Evolutionary conservation across 1,140 invertebrate species (phyloP), one percentile per base, ranked within the genome.

Genomic region (Hesperophylax magnus): DNA sequence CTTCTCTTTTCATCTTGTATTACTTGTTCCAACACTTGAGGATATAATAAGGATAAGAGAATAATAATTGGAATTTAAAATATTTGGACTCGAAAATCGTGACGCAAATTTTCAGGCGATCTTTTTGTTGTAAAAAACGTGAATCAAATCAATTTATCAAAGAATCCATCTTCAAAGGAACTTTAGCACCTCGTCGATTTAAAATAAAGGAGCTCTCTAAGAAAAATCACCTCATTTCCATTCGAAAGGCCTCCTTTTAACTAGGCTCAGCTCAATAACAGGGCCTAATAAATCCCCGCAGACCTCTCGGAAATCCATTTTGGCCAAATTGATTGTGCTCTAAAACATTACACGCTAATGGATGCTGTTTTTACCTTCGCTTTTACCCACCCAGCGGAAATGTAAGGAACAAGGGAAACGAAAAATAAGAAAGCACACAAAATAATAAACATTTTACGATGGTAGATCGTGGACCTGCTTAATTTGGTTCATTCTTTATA

Each of bases 171-270:
- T 76, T 76, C 56, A 60, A 76, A 76, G 72, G 27, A 22, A 56
- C 72, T 76, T 60, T 60, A 34, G 53, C 24, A 34, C 72, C 54
- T 76, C 53, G 53, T 31, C 54, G 72, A 76, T 76, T 60, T 76
- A 56, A 76, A 76, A 76, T 76, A 76, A 76, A 76, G 56, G 31
- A 76, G 24, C 72, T 60, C 34, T 60, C n/a, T 8, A 60, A 76
- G 72, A 76, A 76, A 60, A 76, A 76, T 76, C 72, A 61, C 72
- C 72, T 76, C 56, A 76, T 76, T 76, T 76, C 72, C 72, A 76
- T 76, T 18, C 17, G 52, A 76, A 76, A 61, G 39, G 54, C 52
- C 18, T 52, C 69, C 69, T 72, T 72, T 72, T 72, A 72, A 72
- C 69, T 72, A 72, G 69, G 69, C 20, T 52, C 14, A 72, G 52